phyloP scores from a whole-genome alignment of 30 jellyfish, hydroid and myxozoan species.

The Turritopsis dohrnii region DNA sequence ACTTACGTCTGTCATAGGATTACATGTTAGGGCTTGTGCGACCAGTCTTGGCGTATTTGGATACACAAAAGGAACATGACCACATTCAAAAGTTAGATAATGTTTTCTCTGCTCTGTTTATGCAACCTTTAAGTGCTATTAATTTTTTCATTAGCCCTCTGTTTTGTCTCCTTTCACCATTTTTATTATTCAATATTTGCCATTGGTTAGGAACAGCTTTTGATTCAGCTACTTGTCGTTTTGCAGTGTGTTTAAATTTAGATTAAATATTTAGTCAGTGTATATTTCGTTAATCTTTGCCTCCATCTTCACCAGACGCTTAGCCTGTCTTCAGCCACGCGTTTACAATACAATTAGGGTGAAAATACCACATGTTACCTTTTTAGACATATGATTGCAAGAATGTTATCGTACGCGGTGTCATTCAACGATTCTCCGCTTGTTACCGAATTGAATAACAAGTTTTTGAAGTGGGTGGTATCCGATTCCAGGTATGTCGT shows the following conservation, averaged over 20 bases:
- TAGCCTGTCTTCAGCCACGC: too few species aligned
- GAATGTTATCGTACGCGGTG: not conserved
- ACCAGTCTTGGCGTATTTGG: conserved; percentile 1
- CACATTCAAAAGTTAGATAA: conserved; percentile 1
- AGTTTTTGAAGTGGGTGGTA: conserved; percentile 7
- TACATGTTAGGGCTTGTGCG: not conserved
- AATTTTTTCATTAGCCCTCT: too few species aligned
- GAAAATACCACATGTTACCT: not conserved
- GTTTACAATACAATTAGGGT: not conserved
- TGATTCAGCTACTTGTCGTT: too few species aligned
- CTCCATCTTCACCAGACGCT: too few species aligned
- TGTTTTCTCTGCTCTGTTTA: not conserved
- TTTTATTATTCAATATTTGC: too few species aligned
- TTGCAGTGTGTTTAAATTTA: too few species aligned
- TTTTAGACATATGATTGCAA: not conserved
- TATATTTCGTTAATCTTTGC: too few species aligned
- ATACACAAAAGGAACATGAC: conserved; percentile 6
- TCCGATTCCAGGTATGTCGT: not conserved
- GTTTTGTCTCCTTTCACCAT: too few species aligned
- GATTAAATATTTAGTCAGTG: too few species aligned
- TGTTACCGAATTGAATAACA: not conserved
- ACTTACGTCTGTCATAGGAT: not conserved
- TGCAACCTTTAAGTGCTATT: too few species aligned
- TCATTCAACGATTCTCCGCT: not conserved
- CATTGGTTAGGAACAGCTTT: too few species aligned